Evolutionary conservation across 2,797 vertebrate genomes (phyloP), one percentile per base, ranked within the genome.

Genomic region (Rhinophrynus dorsalis): DNA sequence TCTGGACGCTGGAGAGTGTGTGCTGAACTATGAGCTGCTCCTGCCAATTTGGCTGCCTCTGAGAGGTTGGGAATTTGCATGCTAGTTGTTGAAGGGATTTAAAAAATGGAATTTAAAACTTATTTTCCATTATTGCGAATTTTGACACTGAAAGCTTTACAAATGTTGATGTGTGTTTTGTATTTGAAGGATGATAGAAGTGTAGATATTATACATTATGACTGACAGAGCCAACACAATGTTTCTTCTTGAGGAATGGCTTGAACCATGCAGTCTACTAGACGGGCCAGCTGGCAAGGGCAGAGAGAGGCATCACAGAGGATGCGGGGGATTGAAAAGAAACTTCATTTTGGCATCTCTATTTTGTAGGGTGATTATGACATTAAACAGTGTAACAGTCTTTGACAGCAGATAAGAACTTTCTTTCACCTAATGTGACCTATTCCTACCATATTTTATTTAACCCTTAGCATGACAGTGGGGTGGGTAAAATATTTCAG

Each of bases 381-480:
- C 24, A 51, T 23, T 27, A 23, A 27, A 29, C 47, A 51, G 44
- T 10, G 2, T 11, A 47, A 23, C 47, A 51, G 47, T n/a, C 18
- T 47, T 23, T 10, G 2, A 47, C 24, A 12, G 23, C 21, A 13
- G 24, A 51, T 26, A 51, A 26, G 47, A 51, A 11, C 24, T 17
- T 26, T 51, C 23, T n/a, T 13, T 51, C 23, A 51, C 47, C 47
- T 51, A 51, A 51, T 27, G 21, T 51, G 47, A 11, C 47, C 47
- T 27, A 26, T 51, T 26, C 24, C 6, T 51, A 12, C 1, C 13
- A 11, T 38, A n/a, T n/a, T 38, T 5, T 33, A 33, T 1, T 11
- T n/a, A n/a, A n/a, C n/a, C n/a, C n/a, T n/a, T n/a, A n/a, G n/a
- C n/a, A n/a, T n/a, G n/a, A n/a, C n/a, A n/a, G n/a, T n/a, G n/a